Base-by-base conservation (phyloP, 1,140 invertebrate species). In the Heliconius himera region DNA sequence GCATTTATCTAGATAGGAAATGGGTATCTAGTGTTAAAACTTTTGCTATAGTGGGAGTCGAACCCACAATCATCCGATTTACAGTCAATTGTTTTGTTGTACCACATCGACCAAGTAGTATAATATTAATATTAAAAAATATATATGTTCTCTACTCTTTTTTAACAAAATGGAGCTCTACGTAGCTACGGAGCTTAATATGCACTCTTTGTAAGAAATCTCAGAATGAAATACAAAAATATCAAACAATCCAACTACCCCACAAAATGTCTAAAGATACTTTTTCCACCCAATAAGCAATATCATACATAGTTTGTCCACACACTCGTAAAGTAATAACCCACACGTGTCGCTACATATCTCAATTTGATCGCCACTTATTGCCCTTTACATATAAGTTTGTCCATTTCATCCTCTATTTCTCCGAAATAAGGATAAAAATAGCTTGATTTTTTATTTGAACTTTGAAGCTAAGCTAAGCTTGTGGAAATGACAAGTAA, bases 301-400 rank as follows among this genome's bases (percentile, higher is more conserved):
- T 92, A 88, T 86, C 83, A 82, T 88, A 90, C 60, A 66, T 66
- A 66, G 26, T 66, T 88, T 90, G 90, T 88, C 87, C 89, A 91
- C 90, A 91, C 90, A 92, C 91, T 92, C 88, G 88, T 87, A 88
- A 88, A 84, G 85, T 89, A 92, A 92, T 92, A 92, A 92, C 87
- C 79, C 84, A 87, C 91, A 92, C 91, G 89, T 92, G 91, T 88
- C 88, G 78, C 85, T 75, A 84, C 87, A 86, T 92, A 90, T 91
- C 90, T 91, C 91, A 92, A 92, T 92, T 90, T 88, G 88, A 91
- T 90, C 85, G 88, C 86, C 87, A 88, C 88, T 91, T 89, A 88
- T 89, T 88, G 87, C 89, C 88, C 85, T 87, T 77, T 77, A 80
- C 82, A 66, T 66, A 66, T 66, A 29, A 4, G n/a, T 66, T 13